These are phyloP conservation scores for Belgica antarctica DNA, from an alignment of 2,888 invertebrate species.

Conservation along the genomic window DNA sequence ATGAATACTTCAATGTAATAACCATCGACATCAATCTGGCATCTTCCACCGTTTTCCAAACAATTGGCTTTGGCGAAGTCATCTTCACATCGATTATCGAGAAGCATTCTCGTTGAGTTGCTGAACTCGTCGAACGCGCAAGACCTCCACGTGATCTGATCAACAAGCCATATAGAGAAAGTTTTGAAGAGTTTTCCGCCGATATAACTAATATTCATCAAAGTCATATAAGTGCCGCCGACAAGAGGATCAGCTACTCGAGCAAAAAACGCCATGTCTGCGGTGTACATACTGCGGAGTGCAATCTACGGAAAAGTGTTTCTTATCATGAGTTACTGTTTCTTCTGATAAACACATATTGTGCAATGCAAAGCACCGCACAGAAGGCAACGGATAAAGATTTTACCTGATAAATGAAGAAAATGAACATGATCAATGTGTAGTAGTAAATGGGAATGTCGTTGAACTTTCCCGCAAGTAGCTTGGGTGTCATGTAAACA, in stretches of 20 bases:
- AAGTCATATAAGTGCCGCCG: background rate
- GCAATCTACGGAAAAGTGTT: background rate
- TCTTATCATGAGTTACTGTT: background rate
- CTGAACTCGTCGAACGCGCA: background rate
- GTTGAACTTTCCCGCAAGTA: conserved; percentile 58
- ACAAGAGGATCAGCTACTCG: conserved; percentile 87
- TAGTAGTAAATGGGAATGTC: conserved; percentile 74
- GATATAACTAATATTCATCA: conserved; percentile 79
- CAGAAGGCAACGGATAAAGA: background rate
- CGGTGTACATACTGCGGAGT: conserved; percentile 93
- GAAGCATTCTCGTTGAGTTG: conserved; percentile 46
- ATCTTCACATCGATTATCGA: conserved; percentile 65
- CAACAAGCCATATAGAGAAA: conserved; percentile 85
- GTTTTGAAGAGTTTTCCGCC: conserved; percentile 97
- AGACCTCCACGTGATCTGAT: conserved; percentile 75
- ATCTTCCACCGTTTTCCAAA: conserved; percentile 65
- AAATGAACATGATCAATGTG: conserved; percentile 69
- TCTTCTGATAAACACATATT: too few relatives aligned
- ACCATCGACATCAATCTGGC: conserved; percentile 66
- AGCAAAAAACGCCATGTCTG: conserved; percentile 97
- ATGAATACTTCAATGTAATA: background rate
- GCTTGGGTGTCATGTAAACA: conserved; percentile 79
- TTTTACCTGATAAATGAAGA: conserved; percentile 77
- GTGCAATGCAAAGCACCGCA: background rate
- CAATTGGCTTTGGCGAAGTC: conserved; percentile 65